Conservation (phyloP, 2,113 vertebrate species). For the Rhabdornis inornatus region DNA sequence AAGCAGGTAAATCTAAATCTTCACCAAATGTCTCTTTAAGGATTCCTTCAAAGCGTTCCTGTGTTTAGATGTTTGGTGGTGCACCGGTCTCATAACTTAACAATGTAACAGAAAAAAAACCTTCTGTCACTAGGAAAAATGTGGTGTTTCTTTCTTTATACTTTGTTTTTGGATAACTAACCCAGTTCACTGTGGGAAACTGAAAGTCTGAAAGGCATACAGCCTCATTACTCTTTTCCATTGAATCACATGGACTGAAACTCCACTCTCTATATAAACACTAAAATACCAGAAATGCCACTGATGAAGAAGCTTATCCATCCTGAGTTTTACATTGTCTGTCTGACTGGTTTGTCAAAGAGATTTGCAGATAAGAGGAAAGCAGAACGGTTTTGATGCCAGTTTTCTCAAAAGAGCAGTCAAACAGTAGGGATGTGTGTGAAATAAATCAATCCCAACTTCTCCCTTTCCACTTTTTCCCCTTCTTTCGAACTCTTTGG, state of each 20-base stretch:
- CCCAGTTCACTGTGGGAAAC: neutral
- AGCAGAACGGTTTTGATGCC: conserved; percentile 5
- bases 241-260: neutral
- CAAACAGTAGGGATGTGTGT: neutral
- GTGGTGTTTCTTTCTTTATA: neutral
- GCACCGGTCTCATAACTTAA: neutral
- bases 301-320: conserved; percentile 22
- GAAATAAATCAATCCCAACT: conserved; percentile 24
- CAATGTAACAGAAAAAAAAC: neutral
- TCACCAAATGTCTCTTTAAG: neutral
- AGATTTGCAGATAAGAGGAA: conserved; percentile 39
- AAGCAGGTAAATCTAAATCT: neutral
- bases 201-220: neutral
- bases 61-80: neutral
- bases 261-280: neutral
- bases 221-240: neutral
- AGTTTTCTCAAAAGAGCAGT: neutral
- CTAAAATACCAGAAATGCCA: conserved; percentile 58
- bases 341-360: conserved; percentile 31
- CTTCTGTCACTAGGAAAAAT: neutral
- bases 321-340: conserved; percentile 21
- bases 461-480: neutral
- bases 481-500: neutral
- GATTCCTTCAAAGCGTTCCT: neutral
- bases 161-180: neutral